Base-by-base conservation (phyloP, 2,113 vertebrate species). In the Crotalus horridus region DNA sequence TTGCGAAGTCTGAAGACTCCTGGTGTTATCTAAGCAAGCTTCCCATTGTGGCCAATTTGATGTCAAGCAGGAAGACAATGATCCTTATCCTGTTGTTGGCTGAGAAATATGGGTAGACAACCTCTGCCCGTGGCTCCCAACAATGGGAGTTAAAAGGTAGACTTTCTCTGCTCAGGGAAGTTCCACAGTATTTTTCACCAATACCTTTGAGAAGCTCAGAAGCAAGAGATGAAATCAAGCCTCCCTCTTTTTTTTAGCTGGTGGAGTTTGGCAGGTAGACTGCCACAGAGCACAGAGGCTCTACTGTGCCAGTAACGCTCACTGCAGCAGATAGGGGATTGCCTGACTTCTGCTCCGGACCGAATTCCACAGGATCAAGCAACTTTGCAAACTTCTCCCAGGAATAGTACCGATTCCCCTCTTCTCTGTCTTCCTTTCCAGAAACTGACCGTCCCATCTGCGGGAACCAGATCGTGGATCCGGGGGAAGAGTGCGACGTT, bases 381-480 rank as follows among this genome's bases (percentile, higher is more conserved):
- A 5, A 59, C 29, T 15, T 29, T 69, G 61, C 29, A n/a, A n/a
- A n/a, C 12, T 85, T 46, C 46, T 51, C 85, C 85, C 51, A 24
- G 43, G 46, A 85, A 43, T 20, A 10, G 23, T 3, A 23, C 39
- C 4, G 2, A 43, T 85, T 85, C 81, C 81, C 20, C 9, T 48
- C 21, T 87, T 61, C 51, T 59, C n/a, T 0, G 1, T 8, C 39
- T 4, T 54, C 74, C 61, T 90, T 89, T 85, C 9, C 96, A 98
- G 98, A 97, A 87, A 98, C 96, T 12, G 97, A 97, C 91, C 97
- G 96, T 85, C 98, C 98, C 89, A 98, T 98, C 94, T 98, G 98
- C 96, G 98, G 98, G 89, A 98, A 98, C 96, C 97, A 94, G 51
- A 98, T 98, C 1, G 95, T 98, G 15, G 98, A 98, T 94, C 94